Conservation (phyloP, 2,113 vertebrate genomes). For the Tragelaphus strepsiceros region DNA sequence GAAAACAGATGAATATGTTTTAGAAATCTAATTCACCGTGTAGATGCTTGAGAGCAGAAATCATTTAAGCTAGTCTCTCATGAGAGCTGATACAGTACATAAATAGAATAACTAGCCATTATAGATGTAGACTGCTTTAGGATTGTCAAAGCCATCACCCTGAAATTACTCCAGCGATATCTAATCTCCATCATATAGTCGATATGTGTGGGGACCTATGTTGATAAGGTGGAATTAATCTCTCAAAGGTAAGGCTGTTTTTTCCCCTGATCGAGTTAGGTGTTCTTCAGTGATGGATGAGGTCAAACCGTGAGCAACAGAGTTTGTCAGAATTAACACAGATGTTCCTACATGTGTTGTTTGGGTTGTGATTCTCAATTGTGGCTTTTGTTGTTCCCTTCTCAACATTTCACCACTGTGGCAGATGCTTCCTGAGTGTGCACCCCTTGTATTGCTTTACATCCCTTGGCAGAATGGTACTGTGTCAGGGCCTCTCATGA, state of each 20-base stretch:
- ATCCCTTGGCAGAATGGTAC: not conserved
- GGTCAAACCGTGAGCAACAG: not conserved
- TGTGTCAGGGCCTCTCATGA: not conserved
- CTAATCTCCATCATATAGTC: not conserved
- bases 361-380: conserved; percentile 16
- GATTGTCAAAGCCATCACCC: not conserved
- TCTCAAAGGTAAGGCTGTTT: not conserved
- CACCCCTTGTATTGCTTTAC: not conserved
- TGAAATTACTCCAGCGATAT: not conserved
- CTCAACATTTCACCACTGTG: not conserved
- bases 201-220: not conserved
- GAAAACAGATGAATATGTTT: not conserved
- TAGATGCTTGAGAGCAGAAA: not conserved
- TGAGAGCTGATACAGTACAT: not conserved
- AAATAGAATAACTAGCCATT: not conserved
- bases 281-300: conserved; percentile 25
- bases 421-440: conserved; percentile 38
- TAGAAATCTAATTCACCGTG: not conserved
- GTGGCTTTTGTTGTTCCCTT: conserved; percentile 49
- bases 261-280: not conserved
- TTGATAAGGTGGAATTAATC: not conserved
- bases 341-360: conserved; percentile 39
- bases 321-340: conserved; percentile 45
- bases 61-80: not conserved
- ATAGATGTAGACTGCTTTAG: not conserved